A percentile compares a stretch with the other conserved stretches of the same genome.
These are phyloP conservation scores for Tipula vernalis DNA, from an alignment of 2,888 invertebrate genomes.

Conservation along the genomic window DNA sequence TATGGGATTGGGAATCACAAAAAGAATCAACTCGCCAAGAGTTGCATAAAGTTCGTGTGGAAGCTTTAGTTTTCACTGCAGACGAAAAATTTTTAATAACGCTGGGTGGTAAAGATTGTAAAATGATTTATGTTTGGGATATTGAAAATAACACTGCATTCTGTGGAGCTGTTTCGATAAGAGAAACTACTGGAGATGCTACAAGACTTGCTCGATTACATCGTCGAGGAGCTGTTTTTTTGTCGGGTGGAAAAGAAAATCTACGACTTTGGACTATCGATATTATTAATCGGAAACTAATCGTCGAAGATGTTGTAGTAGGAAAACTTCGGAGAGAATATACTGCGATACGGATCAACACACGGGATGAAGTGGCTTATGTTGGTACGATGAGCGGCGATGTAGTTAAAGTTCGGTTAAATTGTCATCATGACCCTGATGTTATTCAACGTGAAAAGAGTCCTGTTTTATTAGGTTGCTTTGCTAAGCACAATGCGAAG, in stretches of 20 bases:
- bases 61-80: slow-evolving; percentile 69
- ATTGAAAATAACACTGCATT: slow-evolving; percentile 48
- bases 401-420: slow-evolving; percentile 40
- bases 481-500: slow-evolving; percentile 33
- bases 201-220: slow-evolving; percentile 42
- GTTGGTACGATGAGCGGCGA: slow-evolving; percentile 77
- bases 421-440: slow-evolving; percentile 43
- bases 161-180: slow-evolving; percentile 46
- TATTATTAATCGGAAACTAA: slow-evolving; percentile 52
- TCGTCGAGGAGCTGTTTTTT: slow-evolving; percentile 49
- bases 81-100: slow-evolving; percentile 72
- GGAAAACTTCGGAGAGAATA: slow-evolving; percentile 68
- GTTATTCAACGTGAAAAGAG: slow-evolving; percentile 21
- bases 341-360: slow-evolving; percentile 56
- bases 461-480: slow-evolving; percentile 40
- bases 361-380: slow-evolving; percentile 58
- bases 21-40: slow-evolving; percentile 55
- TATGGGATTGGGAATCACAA: slow-evolving; percentile 70
- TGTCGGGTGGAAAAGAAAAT: slow-evolving; percentile 62
- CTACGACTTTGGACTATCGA: slow-evolving; percentile 65
- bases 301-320: slow-evolving; percentile 59
- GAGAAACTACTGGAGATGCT: slow-evolving; percentile 60
- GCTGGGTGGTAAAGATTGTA: slow-evolving; percentile 83
- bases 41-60: slow-evolving; percentile 75
- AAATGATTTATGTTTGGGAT: slow-evolving; percentile 77